A percentile compares a stretch with the other conserved stretches of the same genome.
These are phyloP conservation scores for Watersipora subatra DNA, from an alignment of 1,140 invertebrate species.

Conservation along the genomic window DNA sequence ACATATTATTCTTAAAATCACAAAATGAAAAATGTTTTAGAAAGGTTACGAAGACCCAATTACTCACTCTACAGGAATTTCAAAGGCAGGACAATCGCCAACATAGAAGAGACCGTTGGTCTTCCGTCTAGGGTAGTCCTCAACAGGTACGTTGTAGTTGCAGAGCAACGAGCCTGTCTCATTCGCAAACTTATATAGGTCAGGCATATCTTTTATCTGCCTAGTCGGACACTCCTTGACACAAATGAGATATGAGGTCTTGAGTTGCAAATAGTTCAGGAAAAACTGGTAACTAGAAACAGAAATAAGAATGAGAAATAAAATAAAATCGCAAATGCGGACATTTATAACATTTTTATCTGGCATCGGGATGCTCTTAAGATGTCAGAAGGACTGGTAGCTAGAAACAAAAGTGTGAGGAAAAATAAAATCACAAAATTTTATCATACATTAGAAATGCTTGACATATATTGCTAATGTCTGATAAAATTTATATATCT, in stretches of 20 bases:
- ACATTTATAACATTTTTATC: too few relatives aligned
- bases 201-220: slow-evolving; percentile 49
- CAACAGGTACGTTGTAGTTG: slow-evolving; percentile 32
- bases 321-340: too few relatives aligned
- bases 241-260: slow-evolving; percentile 68
- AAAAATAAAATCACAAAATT: too few relatives aligned
- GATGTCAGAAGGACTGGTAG: too few relatives aligned
- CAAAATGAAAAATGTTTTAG: not conserved
- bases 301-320: too few relatives aligned
- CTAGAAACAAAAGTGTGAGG: too few relatives aligned
- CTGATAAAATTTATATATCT: too few relatives aligned
- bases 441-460: too few relatives aligned
- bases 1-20: not conserved
- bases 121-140: slow-evolving; percentile 25
- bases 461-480: too few relatives aligned
- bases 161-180: slow-evolving; percentile 59
- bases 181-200: slow-evolving; percentile 60
- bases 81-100: not conserved
- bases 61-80: not conserved
- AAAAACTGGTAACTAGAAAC: slow-evolving; percentile 63
- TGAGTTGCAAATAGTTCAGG: slow-evolving; percentile 61
- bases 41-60: not conserved
- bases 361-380: too few relatives aligned
- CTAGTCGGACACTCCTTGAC: slow-evolving; percentile 69
- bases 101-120: too few relatives aligned